These are phyloP conservation scores for Chironomus riparius DNA, from an alignment of 2,888 invertebrate genomes.

Conservation along the genomic window DNA sequence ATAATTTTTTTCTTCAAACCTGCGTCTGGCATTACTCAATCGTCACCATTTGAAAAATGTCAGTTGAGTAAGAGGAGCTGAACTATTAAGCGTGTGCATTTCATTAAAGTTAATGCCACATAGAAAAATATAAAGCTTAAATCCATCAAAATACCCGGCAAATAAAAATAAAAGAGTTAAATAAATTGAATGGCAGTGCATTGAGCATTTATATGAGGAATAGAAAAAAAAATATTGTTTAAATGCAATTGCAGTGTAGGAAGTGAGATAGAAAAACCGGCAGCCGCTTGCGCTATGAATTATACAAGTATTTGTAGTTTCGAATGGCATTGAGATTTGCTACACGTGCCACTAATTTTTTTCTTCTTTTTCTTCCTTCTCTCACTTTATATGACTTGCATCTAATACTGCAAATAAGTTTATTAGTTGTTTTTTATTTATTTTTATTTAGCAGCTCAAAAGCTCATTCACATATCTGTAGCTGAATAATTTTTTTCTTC, in stretches of 20 bases:
- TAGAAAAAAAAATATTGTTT: not conserved
- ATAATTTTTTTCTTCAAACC: not conserved
- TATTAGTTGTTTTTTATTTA: no score
- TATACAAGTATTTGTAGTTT: not conserved
- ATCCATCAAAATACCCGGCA: no score
- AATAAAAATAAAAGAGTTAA: no score
- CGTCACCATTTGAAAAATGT: not conserved
- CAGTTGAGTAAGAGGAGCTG: not conserved
- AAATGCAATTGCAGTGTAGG: not conserved
- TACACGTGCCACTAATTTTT: conserved; percentile 23
- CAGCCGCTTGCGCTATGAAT: conserved; percentile 18
- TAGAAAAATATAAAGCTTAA: no score
- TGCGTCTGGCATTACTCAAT: not conserved
- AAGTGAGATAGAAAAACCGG: conserved; percentile 13
- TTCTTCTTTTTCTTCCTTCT: not conserved
- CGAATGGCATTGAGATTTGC: conserved; percentile 18
- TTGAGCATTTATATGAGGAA: no score
- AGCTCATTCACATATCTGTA: no score
- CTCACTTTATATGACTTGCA: not conserved
- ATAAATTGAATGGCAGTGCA: no score
- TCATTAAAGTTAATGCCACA: no score
- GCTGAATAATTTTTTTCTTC: no score
- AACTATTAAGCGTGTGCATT: no score
- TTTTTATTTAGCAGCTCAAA: no score
- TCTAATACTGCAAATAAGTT: not conserved